phyloP scores from a whole-genome alignment of 2,888 invertebrate species.

The Pecten maximus region DNA sequence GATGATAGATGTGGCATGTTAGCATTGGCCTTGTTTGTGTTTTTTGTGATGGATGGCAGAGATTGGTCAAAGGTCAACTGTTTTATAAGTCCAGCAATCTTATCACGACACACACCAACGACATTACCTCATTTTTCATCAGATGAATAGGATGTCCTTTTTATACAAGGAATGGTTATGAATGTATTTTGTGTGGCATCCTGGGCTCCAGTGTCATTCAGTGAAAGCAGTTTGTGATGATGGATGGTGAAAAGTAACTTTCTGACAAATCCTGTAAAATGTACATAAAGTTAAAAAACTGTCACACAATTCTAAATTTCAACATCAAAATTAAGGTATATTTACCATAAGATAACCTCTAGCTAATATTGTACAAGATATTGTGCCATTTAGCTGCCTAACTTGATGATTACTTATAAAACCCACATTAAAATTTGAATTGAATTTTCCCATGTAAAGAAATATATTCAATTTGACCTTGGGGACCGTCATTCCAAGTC shows the following conservation, averaged over 20 bases:
- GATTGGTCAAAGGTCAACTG: neutral
- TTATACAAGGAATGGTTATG: neutral
- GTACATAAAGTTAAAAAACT: neutral
- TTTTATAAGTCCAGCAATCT: neutral
- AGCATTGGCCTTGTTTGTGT: neutral
- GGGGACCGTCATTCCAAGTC: neutral
- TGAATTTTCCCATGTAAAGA: conserved; percentile 2
- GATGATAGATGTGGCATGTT: neutral
- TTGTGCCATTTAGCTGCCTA: neutral
- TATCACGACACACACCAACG: neutral
- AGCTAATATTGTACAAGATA: too few species aligned
- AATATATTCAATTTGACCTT: neutral
- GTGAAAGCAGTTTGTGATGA: neutral
- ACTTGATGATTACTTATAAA: neutral
- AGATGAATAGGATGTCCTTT: neutral
- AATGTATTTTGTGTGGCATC: neutral
- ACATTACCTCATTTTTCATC: neutral
- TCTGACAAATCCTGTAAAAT: neutral
- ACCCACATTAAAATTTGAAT: conserved; percentile 15
- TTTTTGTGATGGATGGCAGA: neutral
- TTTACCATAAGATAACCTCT: neutral
- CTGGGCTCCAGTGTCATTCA: neutral
- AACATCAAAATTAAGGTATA: neutral
- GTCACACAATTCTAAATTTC: neutral
- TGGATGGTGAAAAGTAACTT: neutral